Base-by-base conservation (phyloP, 2,113 vertebrate genomes). In the Salminus brasiliensis region DNA sequence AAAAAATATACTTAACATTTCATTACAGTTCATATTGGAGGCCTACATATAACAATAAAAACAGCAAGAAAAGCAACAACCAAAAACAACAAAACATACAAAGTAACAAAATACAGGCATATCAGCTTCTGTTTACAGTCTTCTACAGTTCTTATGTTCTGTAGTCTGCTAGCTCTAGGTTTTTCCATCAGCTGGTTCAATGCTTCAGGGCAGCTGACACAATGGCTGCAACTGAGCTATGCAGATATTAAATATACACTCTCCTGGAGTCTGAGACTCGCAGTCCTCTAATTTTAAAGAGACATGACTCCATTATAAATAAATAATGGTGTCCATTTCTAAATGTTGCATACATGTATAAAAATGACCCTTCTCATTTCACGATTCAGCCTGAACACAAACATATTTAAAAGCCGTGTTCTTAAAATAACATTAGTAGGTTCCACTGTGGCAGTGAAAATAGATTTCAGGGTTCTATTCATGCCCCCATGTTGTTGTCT, bases 161-260 rank as follows among this genome's bases (percentile, higher is more conserved):
- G 72, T 80, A 15, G 34, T 75, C 75, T 82, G 78, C 67, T 78
- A 78, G 23, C 72, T 85, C 71, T 84, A 82, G 87, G 87, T 85
- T 72, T 89, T 91, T 92, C 90, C 91, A 91, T 92, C 87, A 90
- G 89, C 90, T 89, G 89, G 87, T 88, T 86, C 78, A 81, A 83
- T 78, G 81, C 83, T 5, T 89, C 87, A 84, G 59, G 70, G 87
- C 90, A 92, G 91, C 88, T 91, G 91, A 89, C 89, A 84, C 73
- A 83, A 72, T 60, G 59, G 72, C 32, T 9, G 41, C 1, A 13
- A 55, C 30, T 18, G 66, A 67, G 52, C 8, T 7, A 21, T 52
- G 52, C 34, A 45, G 32, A 52, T 72, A 68, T 65, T 30, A 85
- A 76, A 83, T n/a, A 78, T 76, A 76, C 36, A 59, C 76, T 36